Percentiles rank a stretch among this genome's conserved stretches.
Evolutionary conservation across 2,113 vertebrate species (phyloP).

Genomic region (Thryonomys swinderianus): DNA sequence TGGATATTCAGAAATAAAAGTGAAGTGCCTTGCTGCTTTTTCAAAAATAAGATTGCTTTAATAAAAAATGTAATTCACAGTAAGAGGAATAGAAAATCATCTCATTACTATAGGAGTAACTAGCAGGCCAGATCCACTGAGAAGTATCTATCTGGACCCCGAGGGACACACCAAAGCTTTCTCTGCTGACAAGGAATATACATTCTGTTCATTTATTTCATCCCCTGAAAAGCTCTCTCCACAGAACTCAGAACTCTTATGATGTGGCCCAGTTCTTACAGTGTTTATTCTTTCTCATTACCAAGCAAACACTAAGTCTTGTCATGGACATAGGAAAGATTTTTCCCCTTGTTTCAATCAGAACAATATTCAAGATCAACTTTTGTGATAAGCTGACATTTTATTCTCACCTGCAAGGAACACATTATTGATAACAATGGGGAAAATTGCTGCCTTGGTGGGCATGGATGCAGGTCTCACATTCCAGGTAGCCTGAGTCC

Average conservation of each 20-base stretch:
- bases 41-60: conserved; percentile 29
- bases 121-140: background rate
- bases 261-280: background rate
- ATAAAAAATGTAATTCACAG: conserved; percentile 42
- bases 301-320: background rate
- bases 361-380: background rate
- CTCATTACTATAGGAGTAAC: background rate
- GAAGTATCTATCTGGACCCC: background rate
- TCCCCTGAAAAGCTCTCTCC: background rate
- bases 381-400: background rate
- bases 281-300: background rate
- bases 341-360: background rate
- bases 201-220: background rate
- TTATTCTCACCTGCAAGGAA: background rate
- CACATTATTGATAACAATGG: background rate
- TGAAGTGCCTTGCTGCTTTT: conserved; percentile 41
- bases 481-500: background rate
- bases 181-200: background rate
- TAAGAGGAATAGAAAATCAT: conserved; percentile 45
- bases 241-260: background rate
- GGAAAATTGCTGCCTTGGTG: background rate
- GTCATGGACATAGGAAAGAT: background rate
- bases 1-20: conserved; percentile 55
- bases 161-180: background rate
- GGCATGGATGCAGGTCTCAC: background rate